Evolutionary conservation across 2,113 vertebrate genomes (phyloP), one percentile per base, ranked within the genome.

Genomic region (Oryzias woworae): DNA sequence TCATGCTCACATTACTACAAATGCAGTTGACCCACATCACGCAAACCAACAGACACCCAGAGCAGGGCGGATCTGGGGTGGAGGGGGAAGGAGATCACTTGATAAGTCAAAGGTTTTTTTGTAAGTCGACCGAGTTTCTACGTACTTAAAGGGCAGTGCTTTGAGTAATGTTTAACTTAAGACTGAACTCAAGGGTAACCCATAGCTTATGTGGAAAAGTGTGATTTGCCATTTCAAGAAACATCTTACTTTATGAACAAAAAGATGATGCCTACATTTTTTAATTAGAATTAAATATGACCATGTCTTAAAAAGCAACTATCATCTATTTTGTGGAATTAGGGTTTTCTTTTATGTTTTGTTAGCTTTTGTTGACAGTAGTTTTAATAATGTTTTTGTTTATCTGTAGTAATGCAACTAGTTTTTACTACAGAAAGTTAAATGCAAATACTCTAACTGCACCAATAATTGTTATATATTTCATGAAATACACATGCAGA

Each of bases 11-110:
- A 28, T 67, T 63, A 77, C 78, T 75, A 83, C 63, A 55, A 82
- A 62, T 82, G 58, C 65, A 45, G 59, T 58, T 89, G 87, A 89
- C 86, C 90, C 72, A 90, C 69, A 90, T 82, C 71, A 75, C 17
- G 69, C 52, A 82, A 66, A 68, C 70, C 55, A 41, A 54, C 14
- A n/a, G 16, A 51, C 51, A 57, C 43, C 49, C 23, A 44, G 26
- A 20, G 20, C 20, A 20, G 66, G 68, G 31, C 0, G 10, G 56
- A 26, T 14, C 1, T 23, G 20, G 16, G 57, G 18, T 6, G 26
- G 36, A 48, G 52, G 41, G 53, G 66, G 53, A 58, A 22, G 13
- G 47, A 67, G 52, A 69, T 76, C 63, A 68, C 49, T 7, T 78
- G 74, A 84, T 71, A 58, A 65, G 53, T 61, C 20, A 52, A 58